Evolutionary conservation across 2,113 vertebrate species (phyloP).

Genomic region (Bolborhynchus lineola): DNA sequence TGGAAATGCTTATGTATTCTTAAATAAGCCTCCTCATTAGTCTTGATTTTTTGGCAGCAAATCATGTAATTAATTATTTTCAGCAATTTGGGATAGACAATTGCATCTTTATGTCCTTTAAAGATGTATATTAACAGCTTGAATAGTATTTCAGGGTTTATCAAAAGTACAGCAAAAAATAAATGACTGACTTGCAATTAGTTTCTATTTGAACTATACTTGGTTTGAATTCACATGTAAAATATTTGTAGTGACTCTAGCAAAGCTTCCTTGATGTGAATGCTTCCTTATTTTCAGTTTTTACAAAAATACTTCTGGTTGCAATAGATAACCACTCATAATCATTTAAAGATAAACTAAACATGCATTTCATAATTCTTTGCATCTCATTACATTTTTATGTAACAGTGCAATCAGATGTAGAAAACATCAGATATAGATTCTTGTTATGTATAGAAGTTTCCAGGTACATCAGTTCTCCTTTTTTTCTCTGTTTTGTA

Average conservation of each 20-base stretch:
- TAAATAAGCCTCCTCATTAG: neutral
- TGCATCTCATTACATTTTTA: neutral
- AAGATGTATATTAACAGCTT: neutral
- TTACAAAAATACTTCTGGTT: neutral
- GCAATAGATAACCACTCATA: neutral
- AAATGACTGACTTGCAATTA: neutral
- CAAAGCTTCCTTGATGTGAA: constrained; percentile 7
- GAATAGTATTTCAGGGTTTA: neutral
- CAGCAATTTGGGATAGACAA: neutral
- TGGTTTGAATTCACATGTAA: neutral
- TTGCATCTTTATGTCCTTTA: neutral
- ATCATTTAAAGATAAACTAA: constrained; percentile 22
- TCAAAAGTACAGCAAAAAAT: neutral
- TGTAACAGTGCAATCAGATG: neutral
- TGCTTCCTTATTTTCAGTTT: constrained; percentile 11
- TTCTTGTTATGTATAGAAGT: neutral
- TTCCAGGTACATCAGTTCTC: constrained; percentile 26
- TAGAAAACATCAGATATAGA: neutral
- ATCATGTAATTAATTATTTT: neutral
- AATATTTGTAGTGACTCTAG: neutral
- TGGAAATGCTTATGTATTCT: neutral
- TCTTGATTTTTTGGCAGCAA: neutral
- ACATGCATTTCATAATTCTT: neutral
- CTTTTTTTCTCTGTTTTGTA: constrained; percentile 27
- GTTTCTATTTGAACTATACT: neutral